phyloP scores from a whole-genome alignment of 2,888 invertebrate genomes.

The Himalopsyche japonica region DNA sequence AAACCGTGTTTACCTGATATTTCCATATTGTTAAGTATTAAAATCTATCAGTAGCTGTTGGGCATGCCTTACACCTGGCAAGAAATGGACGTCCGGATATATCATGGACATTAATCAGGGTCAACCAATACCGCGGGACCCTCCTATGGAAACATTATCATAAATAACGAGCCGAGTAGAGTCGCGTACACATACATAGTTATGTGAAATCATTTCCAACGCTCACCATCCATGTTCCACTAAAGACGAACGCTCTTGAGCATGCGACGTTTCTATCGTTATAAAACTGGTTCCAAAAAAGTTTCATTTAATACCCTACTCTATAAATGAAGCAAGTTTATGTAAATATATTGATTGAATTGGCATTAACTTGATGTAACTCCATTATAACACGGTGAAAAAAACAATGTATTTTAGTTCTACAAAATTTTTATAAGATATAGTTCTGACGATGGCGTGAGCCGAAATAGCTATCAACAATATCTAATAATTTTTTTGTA shows the following conservation, averaged over 20 bases:
- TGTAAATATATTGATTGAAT: too few relatives aligned
- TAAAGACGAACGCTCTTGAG: not conserved
- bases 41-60: not conserved
- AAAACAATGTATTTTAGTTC: too few relatives aligned
- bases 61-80: constrained; percentile 9
- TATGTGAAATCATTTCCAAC: not conserved
- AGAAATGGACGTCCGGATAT: constrained; percentile 2
- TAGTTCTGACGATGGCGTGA: too few relatives aligned
- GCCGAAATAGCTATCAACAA: too few relatives aligned
- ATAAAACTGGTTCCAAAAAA: not conserved
- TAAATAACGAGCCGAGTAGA: constrained; percentile 6
- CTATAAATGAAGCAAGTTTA: too few relatives aligned
- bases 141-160: constrained; percentile 14
- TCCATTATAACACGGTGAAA: too few relatives aligned
- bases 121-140: not conserved
- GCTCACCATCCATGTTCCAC: not conserved
- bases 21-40: not conserved
- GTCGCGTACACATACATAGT: not conserved
- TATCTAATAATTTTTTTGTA: too few relatives aligned
- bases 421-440: too few relatives aligned
- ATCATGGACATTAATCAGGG: constrained; percentile 17
- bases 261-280: not conserved
- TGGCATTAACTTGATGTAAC: too few relatives aligned
- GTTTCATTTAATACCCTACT: not conserved
- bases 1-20: not conserved